Evolutionary conservation across 2,888 invertebrate species (phyloP).

Genomic region (Cryptus armator): DNA sequence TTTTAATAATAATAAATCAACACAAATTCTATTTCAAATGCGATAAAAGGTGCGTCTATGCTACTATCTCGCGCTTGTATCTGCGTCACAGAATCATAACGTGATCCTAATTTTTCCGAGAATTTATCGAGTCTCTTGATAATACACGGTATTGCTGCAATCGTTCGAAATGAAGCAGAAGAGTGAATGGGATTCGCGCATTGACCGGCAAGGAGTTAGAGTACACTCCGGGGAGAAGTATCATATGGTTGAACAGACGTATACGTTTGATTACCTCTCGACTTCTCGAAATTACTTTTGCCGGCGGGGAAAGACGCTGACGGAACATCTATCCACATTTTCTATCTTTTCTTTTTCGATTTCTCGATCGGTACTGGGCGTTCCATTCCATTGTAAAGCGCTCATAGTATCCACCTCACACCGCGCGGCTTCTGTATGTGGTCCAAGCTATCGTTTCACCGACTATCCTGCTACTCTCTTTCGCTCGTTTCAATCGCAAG

Average conservation of each 20-base stretch:
- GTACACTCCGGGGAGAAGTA: conserved; percentile 31
- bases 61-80: too few relatives aligned
- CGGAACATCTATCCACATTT: conserved; percentile 17
- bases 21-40: too few relatives aligned
- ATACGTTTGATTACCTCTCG: conserved; percentile 53
- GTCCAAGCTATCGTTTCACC: neutral
- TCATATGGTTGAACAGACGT: conserved; percentile 42
- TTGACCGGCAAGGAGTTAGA: conserved; percentile 17
- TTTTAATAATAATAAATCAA: too few relatives aligned
- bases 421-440: conserved; percentile 18
- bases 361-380: conserved; percentile 10
- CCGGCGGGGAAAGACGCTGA: conserved; percentile 40
- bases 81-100: too few relatives aligned
- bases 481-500: conserved; percentile 19
- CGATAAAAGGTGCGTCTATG: too few relatives aligned
- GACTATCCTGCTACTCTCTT: conserved; percentile 16
- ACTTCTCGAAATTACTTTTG: conserved; percentile 57
- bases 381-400: conserved; percentile 46
- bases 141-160: neutral
- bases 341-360: conserved; percentile 47
- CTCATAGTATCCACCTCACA: conserved; percentile 12
- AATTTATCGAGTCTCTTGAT: neutral
- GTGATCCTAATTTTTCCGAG: neutral
- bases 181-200: conserved; percentile 26
- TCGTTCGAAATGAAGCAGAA: conserved; percentile 13